A percentile compares a stretch with the other conserved stretches of the same genome.
Conservation (phyloP, 2,888 invertebrate genomes). For the Cryptosula pallasiana region DNA sequence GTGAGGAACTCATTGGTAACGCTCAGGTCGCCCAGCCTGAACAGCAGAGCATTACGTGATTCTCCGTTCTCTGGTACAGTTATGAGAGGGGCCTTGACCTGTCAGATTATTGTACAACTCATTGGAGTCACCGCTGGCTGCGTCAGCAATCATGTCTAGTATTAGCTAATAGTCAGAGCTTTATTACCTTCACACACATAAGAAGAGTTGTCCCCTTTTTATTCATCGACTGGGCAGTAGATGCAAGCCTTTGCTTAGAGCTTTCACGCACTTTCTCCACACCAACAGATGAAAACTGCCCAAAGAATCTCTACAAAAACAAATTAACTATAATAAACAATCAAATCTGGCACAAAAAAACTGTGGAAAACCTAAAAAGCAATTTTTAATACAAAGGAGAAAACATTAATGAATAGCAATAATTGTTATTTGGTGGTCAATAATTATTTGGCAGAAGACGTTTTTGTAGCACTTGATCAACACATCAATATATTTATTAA, state of each 20-base stretch:
- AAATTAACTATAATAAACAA: neutral
- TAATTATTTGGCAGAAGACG: too few relatives aligned
- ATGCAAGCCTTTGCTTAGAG: neutral
- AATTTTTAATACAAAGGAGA: neutral
- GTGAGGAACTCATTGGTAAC: slow-evolving; percentile 62
- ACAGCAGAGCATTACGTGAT: slow-evolving; percentile 69
- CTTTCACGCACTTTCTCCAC: neutral
- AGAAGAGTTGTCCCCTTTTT: neutral
- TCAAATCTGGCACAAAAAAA: neutral
- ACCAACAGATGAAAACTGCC: slow-evolving; percentile 1
- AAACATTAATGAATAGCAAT: neutral
- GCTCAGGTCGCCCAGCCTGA: slow-evolving; percentile 70
- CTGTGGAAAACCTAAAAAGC: neutral
- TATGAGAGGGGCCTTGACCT: slow-evolving; percentile 62
- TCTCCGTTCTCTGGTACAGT: slow-evolving; percentile 74
- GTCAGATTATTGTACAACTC: neutral
- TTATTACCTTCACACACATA: neutral
- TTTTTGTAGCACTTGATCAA: too few relatives aligned
- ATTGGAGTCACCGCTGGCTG: too few relatives aligned
- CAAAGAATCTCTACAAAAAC: neutral
- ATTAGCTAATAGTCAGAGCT: too few relatives aligned
- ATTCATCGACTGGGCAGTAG: neutral
- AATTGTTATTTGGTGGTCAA: too few relatives aligned
- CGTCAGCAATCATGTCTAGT: too few relatives aligned
- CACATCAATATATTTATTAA: too few relatives aligned